These are phyloP conservation scores for Drosophila azteca DNA, from an alignment of 1,140 invertebrate genomes.

Conservation along the genomic window DNA sequence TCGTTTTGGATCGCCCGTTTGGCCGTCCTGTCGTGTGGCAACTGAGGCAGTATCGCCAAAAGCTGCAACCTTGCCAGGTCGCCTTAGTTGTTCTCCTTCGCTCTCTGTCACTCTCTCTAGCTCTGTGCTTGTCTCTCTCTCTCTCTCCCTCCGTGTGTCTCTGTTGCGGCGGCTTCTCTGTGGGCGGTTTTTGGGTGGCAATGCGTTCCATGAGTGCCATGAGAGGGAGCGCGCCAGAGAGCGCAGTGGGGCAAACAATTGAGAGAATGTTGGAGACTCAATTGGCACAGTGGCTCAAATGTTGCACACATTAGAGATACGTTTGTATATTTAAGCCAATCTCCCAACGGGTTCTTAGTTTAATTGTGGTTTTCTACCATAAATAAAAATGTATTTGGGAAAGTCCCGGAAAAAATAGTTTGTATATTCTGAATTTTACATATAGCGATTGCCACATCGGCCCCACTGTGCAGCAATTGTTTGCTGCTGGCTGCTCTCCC, in stretches of 20 bases:
- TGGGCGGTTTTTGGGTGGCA: conserved; percentile 10
- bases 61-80: conserved; percentile 30
- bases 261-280: conserved; percentile 14
- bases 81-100: conserved; percentile 7
- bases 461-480: conserved; percentile 26
- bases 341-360: too few species aligned
- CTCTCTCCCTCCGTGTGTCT: too few species aligned
- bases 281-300: conserved; percentile 23
- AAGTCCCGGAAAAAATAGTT: too few species aligned
- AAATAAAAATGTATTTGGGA: too few species aligned
- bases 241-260: neutral
- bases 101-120: conserved; percentile 27
- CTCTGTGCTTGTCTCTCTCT: conserved; percentile 10
- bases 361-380: too few species aligned
- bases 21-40: conserved; percentile 71
- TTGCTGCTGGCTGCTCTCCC: conserved; percentile 4
- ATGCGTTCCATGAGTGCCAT: conserved; percentile 10
- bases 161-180: conserved; percentile 4
- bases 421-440: too few species aligned
- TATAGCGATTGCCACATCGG: too few species aligned
- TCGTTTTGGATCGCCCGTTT: conserved; percentile 49
- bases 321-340: neutral
- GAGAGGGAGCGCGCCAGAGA: conserved; percentile 16
- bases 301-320: neutral
- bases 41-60: conserved; percentile 56